Evolutionary conservation across 92 coral and sea anemone genomes (phyloP).

Genomic region (Phenganax stokvisi): DNA sequence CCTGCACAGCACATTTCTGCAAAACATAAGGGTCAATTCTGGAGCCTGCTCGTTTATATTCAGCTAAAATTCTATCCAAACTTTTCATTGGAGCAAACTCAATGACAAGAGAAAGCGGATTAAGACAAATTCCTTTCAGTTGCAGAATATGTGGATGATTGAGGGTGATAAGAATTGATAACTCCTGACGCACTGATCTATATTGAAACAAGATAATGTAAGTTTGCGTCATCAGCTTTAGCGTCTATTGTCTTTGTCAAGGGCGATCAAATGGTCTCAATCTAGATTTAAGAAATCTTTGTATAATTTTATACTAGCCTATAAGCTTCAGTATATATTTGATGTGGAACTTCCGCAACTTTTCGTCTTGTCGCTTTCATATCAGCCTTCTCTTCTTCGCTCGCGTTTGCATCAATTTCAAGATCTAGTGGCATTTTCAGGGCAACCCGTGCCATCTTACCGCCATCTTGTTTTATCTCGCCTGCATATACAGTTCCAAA

Average conservation of each 20-base stretch:
- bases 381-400: slow-evolving; percentile 71
- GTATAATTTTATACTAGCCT: slow-evolving; percentile 48
- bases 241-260: not conserved
- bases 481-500: slow-evolving; percentile 98
- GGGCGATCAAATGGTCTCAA: not conserved
- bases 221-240: not conserved
- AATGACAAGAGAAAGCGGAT: slow-evolving; percentile 81
- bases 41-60: slow-evolving; percentile 76
- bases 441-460: slow-evolving; percentile 57
- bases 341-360: slow-evolving; percentile 68
- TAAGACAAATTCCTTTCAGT: slow-evolving; percentile 83
- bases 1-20: slow-evolving; percentile 97
- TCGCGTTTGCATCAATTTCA: slow-evolving; percentile 83
- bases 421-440: slow-evolving; percentile 99
- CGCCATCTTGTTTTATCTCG: slow-evolving; percentile 68
- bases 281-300: not conserved
- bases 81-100: slow-evolving; percentile 95
- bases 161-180: slow-evolving; percentile 78
- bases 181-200: slow-evolving; percentile 94
- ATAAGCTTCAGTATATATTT: slow-evolving; percentile 87
- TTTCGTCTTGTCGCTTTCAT: slow-evolving; percentile 88
- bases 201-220: not conserved
- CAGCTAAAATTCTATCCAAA: slow-evolving; percentile 73
- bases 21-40: slow-evolving; percentile 80
- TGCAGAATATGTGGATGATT: slow-evolving; percentile 81